Base-by-base conservation (phyloP, 1,140 invertebrate species). In the Bombus balteatus region DNA sequence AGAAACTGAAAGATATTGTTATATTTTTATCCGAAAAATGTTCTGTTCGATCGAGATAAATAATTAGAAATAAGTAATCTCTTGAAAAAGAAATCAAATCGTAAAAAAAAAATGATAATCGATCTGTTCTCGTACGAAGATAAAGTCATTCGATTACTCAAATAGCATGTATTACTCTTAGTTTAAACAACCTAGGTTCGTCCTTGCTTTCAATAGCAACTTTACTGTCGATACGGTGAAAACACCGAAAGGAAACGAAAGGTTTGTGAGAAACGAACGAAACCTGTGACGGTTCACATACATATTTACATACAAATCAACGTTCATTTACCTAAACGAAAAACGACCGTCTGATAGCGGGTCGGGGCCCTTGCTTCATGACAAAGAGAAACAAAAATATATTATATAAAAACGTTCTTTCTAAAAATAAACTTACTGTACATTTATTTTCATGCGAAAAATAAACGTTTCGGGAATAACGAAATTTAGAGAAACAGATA, bases 281-380 rank as follows among this genome's bases (percentile, higher is more conserved):
- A n/a, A 59, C 75, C 75, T 59, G 47, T 34, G 62, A 12, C 28
- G 82, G 34, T 79, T 78, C 70, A 87, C 62, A 87, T 70, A 85
- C 68, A 68, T 85, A 87, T 62, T 81, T 70, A 85, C 72, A 68
- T 85, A 75, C 71, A 88, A 79, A 90, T 39, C 84, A 82, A 93
- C 87, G 86, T 88, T 93, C 87, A 93, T 94, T 95, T 95, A 95
- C 95, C 95, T 95, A 95, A 95, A 94, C 92, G 93, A 93, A 95
- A 95, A 94, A 95, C 91, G 90, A 95, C 92, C 91, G 93, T 92
- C 94, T 95, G 93, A 95, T 95, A 95, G 91, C 94, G 95, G 92
- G 94, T 94, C 89, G 94, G 94, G 90, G 94, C 93, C 92, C 94
- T 95, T 89, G 94, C 95, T 95, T 95, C 91, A 88, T 87, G 72